phyloP scores from a whole-genome alignment of 2,888 invertebrate genomes.

The Papilio demoleus region DNA sequence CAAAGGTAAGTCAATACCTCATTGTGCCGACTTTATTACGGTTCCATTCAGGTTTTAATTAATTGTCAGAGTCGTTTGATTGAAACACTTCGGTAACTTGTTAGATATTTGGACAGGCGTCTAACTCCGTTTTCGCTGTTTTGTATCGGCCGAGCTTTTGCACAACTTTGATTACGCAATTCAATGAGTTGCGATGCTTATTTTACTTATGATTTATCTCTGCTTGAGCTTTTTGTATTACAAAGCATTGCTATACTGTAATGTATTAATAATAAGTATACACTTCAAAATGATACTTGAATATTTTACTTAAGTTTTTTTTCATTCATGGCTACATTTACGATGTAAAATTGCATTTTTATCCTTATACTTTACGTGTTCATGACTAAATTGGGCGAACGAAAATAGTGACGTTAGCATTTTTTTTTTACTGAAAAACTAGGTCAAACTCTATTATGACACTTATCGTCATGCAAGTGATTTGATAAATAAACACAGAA shows the following conservation, averaged over 20 bases:
- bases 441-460: not conserved
- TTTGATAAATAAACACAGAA: no score
- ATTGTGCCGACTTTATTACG: slow-evolving; percentile 53
- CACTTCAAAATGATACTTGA: no score
- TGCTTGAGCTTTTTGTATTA: not conserved
- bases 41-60: slow-evolving; percentile 71
- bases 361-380: no score
- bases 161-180: slow-evolving; percentile 41
- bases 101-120: slow-evolving; percentile 69
- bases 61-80: slow-evolving; percentile 72
- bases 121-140: slow-evolving; percentile 44
- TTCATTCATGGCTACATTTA: no score
- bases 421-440: not conserved
- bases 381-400: not conserved
- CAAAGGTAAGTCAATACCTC: slow-evolving; percentile 59
- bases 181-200: slow-evolving; percentile 1
- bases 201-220: slow-evolving; percentile 5
- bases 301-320: not conserved
- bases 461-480: no score
- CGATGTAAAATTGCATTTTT: not conserved
- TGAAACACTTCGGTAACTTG: slow-evolving; percentile 71
- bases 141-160: slow-evolving; percentile 39
- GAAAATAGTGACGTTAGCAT: slow-evolving; percentile 3
- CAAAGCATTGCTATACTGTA: not conserved
- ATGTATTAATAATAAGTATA: not conserved